Conservation (phyloP, 2,888 invertebrate species). For the Latrodectus elegans region DNA sequence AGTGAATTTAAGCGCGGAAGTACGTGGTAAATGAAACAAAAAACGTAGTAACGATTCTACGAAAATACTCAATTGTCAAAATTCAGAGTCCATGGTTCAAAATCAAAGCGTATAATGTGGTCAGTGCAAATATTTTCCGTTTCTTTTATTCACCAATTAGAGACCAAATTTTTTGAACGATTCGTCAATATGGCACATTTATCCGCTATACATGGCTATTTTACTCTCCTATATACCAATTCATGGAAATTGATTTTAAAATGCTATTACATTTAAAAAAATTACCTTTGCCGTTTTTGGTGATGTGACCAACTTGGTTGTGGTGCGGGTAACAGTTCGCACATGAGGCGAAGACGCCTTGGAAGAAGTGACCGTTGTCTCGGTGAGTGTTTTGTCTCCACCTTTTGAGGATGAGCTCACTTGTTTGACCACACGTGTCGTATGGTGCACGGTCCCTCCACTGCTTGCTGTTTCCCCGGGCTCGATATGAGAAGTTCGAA, state of each 20-base stretch:
- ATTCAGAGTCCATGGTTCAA: too few species aligned
- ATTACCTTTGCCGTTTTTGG: conserved; percentile 45
- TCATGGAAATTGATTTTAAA: neutral
- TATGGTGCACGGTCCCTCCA: conserved; percentile 28
- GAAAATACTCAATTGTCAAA: too few species aligned
- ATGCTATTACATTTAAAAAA: too few species aligned
- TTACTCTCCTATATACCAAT: neutral
- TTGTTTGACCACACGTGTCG: conserved; percentile 56
- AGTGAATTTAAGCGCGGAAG: too few species aligned
- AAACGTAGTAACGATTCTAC: too few species aligned
- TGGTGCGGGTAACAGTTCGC: conserved; percentile 61
- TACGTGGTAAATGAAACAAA: too few species aligned
- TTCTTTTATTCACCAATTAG: too few species aligned
- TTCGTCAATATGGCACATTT: too few species aligned
- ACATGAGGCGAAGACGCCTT: conserved; percentile 43
- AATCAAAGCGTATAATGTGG: too few species aligned
- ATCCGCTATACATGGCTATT: neutral
- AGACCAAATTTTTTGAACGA: too few species aligned
- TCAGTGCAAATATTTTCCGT: too few species aligned
- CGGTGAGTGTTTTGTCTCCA: conserved; percentile 55
- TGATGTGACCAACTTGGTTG: conserved; percentile 32
- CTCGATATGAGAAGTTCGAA: neutral
- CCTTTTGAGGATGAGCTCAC: conserved; percentile 25
- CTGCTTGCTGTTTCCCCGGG: neutral
- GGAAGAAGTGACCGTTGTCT: conserved; percentile 59